Evolutionary conservation across 2,888 invertebrate species (phyloP), one percentile per base, ranked within the genome.

Genomic region (Bugula neritina): DNA sequence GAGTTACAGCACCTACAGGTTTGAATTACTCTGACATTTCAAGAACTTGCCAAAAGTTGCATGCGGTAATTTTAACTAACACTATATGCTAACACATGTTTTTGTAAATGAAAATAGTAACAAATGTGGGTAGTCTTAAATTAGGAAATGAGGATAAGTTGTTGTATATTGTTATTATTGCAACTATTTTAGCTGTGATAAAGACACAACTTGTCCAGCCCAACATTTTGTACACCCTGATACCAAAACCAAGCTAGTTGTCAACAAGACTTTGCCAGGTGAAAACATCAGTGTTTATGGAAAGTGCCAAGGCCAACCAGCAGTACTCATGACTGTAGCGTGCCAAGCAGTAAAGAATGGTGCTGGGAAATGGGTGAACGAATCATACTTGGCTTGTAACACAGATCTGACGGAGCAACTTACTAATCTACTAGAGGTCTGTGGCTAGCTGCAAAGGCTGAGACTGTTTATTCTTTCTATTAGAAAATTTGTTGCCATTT

Each of bases 141-240:
- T n/a, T n/a, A n/a, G n/a, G n/a, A n/a, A n/a, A n/a, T n/a, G n/a
- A n/a, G n/a, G n/a, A n/a, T n/a, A n/a, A n/a, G n/a, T n/a, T n/a
- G n/a, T n/a, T n/a, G n/a, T n/a, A n/a, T n/a, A n/a, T n/a, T n/a
- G n/a, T n/a, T n/a, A n/a, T n/a, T n/a, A n/a, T n/a, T n/a, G n/a
- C n/a, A n/a, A n/a, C n/a, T n/a, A n/a, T n/a, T 31, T 31, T 31
- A 63, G 63, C 13, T 63, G 63, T 27, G 13, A 21, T 63, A n/a
- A 13, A 10, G 63, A 63, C 27, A 63, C 63, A 2, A 63, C 31
- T 5, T 63, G 63, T n/a, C 63, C 63, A 31, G 31, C 31, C 2
- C 27, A 25, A 31, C 63, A 63, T 31, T 63, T 63, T n/a, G 63
- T 31, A 2, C 63, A 63, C 34, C 63, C 63, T 29, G 63, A 63